Evolutionary conservation across 2,888 invertebrate genomes (phyloP).

Genomic region (Idaea biselata): DNA sequence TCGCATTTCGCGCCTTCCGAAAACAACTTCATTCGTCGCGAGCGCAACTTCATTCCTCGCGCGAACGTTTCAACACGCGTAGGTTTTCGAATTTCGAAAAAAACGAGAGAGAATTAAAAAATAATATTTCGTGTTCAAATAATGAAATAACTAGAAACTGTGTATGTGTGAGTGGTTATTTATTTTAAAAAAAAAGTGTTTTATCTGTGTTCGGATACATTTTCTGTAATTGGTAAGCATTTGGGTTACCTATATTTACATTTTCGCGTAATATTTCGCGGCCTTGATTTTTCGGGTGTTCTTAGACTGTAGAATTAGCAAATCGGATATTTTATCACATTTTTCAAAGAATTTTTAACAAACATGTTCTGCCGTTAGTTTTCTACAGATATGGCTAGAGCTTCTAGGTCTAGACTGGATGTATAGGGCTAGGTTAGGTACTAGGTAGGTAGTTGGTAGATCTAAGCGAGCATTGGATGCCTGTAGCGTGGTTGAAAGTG

Average conservation of each 20-base stretch:
- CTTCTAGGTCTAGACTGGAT: not conserved
- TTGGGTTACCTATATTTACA: constrained; percentile 21
- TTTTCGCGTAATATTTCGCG: constrained; percentile 22
- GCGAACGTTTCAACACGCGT: constrained; percentile 57
- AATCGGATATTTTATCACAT: not conserved
- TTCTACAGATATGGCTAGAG: not conserved
- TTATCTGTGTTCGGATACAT: constrained; percentile 10
- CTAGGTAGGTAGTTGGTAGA: not conserved
- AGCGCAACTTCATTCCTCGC: constrained; percentile 65
- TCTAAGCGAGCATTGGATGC: not conserved
- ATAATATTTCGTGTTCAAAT: constrained; percentile 32
- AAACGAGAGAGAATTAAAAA: constrained; percentile 22
- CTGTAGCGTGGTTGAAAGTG: not conserved
- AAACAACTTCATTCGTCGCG: constrained; percentile 59
- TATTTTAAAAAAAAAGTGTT: constrained; percentile 13
- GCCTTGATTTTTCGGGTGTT: constrained; percentile 19
- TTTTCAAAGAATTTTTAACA: not conserved
- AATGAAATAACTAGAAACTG: constrained; percentile 40
- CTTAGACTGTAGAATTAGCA: not conserved
- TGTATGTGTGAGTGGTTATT: constrained; percentile 25
- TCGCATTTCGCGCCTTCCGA: constrained; percentile 35
- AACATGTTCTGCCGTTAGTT: not conserved
- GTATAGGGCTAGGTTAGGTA: not conserved
- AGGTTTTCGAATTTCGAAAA: constrained; percentile 44
- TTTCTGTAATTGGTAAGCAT: constrained; percentile 19